Percentiles rank a stretch among this genome's conserved stretches.
Evolutionary conservation across 2,888 invertebrate genomes (phyloP).

Genomic region (Dromius quadrimaculatus): DNA sequence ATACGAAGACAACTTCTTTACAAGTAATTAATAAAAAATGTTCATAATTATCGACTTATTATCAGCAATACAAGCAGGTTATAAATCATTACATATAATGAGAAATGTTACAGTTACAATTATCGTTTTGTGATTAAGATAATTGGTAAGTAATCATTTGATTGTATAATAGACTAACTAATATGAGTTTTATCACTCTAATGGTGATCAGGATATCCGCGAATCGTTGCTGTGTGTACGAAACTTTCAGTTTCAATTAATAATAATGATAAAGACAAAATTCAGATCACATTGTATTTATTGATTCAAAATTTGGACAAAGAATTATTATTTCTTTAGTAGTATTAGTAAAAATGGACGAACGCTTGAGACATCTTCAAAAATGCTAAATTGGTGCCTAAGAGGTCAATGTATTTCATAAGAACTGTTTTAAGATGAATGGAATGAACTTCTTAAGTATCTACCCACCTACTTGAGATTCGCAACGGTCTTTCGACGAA

Average conservation of each 20-base stretch:
- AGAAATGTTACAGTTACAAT: constrained; percentile 12
- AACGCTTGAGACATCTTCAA: constrained; percentile 5
- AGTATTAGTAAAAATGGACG: no score
- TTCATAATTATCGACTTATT: constrained; percentile 25
- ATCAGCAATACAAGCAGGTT: constrained; percentile 1
- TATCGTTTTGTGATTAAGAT: constrained; percentile 35
- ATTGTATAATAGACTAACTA: constrained; percentile 22
- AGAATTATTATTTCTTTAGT: no score
- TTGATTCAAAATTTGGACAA: no score
- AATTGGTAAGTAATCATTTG: constrained; percentile 27
- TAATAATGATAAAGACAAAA: no score
- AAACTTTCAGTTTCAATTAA: not conserved
- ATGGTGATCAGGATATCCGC: constrained; percentile 34
- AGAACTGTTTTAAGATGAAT: constrained; percentile 19
- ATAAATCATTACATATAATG: constrained; percentile 21
- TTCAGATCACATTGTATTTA: no score
- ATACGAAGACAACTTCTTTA: constrained; percentile 14
- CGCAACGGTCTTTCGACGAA: no score
- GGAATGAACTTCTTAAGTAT: not conserved
- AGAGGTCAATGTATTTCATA: constrained; percentile 14
- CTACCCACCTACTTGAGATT: constrained; percentile 4
- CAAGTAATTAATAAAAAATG: constrained; percentile 13
- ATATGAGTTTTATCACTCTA: constrained; percentile 18
- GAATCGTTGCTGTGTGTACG: not conserved
- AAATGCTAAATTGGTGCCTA: constrained; percentile 23